Evolutionary conservation across 2,113 vertebrate species (phyloP).

Genomic region (Microcebus jonahi): DNA sequence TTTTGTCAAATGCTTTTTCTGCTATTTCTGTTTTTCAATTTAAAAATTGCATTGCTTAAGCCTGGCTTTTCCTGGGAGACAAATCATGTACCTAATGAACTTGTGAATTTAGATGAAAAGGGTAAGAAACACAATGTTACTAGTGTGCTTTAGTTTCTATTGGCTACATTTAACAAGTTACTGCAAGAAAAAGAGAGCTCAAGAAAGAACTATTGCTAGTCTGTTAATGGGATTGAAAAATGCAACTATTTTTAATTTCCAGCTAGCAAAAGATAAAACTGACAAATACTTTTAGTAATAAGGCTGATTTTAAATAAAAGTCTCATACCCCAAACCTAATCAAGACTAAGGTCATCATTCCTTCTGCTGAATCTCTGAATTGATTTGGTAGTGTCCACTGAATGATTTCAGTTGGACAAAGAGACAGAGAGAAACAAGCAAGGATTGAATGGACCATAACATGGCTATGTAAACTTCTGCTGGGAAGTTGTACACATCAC

Average conservation of each 20-base stretch:
- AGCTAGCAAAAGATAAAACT: conserved; percentile 33
- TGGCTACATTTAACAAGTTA: conserved; percentile 24
- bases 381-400: background rate
- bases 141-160: background rate
- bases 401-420: background rate
- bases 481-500: background rate
- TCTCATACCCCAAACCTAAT: background rate
- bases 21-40: background rate
- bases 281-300: conserved; percentile 21
- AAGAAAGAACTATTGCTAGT: background rate
- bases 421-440: background rate
- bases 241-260: conserved; percentile 37
- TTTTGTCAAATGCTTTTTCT: conserved; percentile 13
- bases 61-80: background rate
- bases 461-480: background rate
- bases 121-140: background rate
- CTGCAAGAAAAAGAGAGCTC: background rate
- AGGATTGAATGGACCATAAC: background rate
- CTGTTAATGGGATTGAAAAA: conserved; percentile 9
- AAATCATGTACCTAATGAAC: background rate
- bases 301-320: background rate
- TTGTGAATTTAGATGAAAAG: background rate
- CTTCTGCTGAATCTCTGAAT: background rate
- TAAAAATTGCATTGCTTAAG: conserved; percentile 2
- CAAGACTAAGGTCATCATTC: background rate